These are phyloP conservation scores for Thalassoma bifasciatum DNA, from an alignment of 2,113 vertebrate genomes.

Conservation along the genomic window DNA sequence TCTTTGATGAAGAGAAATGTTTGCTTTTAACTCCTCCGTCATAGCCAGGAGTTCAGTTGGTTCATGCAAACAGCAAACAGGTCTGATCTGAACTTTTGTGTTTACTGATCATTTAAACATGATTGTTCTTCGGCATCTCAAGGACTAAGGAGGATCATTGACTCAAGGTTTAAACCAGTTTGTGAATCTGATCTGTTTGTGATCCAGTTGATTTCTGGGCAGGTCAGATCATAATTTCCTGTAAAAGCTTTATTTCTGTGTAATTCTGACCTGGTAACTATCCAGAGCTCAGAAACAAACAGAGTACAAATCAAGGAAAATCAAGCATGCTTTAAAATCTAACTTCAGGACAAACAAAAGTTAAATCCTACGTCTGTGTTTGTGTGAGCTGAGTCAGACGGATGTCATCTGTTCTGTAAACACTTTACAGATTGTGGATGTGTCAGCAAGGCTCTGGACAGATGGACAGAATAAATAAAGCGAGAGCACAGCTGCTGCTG, in stretches of 20 bases:
- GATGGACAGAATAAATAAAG: constrained; percentile 60
- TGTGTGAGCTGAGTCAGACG: constrained; percentile 42
- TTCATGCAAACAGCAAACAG: neutral
- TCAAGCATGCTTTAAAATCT: neutral
- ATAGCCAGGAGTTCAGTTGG: neutral
- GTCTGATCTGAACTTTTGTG: neutral
- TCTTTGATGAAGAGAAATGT: neutral
- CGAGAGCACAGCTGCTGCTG: constrained; percentile 14
- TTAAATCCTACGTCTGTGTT: constrained; percentile 25
- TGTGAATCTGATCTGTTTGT: too few relatives aligned
- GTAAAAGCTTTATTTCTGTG: neutral
- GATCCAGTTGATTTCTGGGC: neutral
- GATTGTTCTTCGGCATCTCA: neutral
- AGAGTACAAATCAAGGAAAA: too few relatives aligned
- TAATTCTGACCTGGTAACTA: too few relatives aligned
- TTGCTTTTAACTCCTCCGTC: neutral
- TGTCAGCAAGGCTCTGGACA: constrained; percentile 51
- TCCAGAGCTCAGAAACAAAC: too few relatives aligned
- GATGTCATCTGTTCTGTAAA: constrained; percentile 53
- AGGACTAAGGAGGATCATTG: neutral
- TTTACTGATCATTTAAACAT: neutral
- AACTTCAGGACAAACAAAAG: constrained; percentile 8
- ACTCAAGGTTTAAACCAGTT: too few relatives aligned
- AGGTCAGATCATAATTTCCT: neutral
- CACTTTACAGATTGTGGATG: constrained; percentile 52